Evolutionary conservation across 2,888 invertebrate genomes (phyloP).

Genomic region (Philonicus albiceps): DNA sequence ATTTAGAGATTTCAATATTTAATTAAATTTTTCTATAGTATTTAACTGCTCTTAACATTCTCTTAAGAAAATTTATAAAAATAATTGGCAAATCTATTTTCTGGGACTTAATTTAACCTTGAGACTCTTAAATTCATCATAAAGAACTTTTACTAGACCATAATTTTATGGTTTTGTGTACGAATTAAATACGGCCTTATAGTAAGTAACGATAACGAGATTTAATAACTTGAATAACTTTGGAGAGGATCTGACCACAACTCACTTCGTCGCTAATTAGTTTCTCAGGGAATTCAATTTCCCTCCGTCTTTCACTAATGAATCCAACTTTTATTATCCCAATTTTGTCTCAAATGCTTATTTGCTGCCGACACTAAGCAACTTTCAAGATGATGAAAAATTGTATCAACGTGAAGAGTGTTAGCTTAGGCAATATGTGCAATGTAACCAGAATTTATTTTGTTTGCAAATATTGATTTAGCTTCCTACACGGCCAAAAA

Average conservation of each 20-base stretch:
- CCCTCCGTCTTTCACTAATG: neutral
- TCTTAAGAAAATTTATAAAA: neutral
- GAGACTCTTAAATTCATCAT: neutral
- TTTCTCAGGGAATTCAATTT: neutral
- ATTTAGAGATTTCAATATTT: neutral
- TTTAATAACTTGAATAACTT: neutral
- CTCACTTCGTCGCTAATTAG: neutral
- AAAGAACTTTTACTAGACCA: neutral
- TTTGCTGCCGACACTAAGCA: neutral
- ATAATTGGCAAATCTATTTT: neutral
- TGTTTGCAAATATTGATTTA: neutral
- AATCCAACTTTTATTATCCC: neutral
- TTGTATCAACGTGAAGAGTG: neutral
- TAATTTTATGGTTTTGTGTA: neutral
- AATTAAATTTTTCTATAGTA: neutral
- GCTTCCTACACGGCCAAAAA: neutral
- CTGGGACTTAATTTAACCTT: neutral
- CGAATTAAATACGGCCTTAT: neutral
- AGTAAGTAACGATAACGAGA: neutral
- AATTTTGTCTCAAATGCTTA: neutral
- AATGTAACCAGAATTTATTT: neutral
- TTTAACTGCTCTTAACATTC: too few relatives aligned
- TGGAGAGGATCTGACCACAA: neutral
- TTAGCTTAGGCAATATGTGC: neutral
- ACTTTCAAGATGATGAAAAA: neutral